Base-by-base conservation (phyloP, 2,113 vertebrate species). In the Lasiurus cinereus region DNA sequence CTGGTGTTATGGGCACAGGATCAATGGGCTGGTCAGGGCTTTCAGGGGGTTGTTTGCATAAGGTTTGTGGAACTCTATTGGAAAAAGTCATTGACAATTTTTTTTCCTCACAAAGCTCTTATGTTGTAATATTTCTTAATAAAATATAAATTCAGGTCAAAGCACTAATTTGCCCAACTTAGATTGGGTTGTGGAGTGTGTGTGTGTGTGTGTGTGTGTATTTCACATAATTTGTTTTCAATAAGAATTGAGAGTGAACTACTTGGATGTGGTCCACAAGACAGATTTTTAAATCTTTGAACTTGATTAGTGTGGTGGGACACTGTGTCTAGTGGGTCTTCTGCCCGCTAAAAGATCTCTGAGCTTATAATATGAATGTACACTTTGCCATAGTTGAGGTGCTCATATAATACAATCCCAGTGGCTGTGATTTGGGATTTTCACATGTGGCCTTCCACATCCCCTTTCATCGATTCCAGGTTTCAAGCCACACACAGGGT, bases 111-210 rank as follows among this genome's bases (percentile, higher is more conserved):
- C 64, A 66, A 91, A 96, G 54, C 46, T 48, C 90, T 95, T 94
- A 90, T 18, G 91, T 62, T 62, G 54, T 86, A 27, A 66, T 79
- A 96, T 73, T 96, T 96, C 95, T 95, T 90, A 85, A 84, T 52
- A 56, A 95, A 95, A 95, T 96, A 94, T 95, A 78, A 93, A 97
- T 85, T 93, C 31, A 82, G 13, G 16, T 33, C 29, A 94, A 92
- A 96, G 9, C 18, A 82, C 27, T 88, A 11, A 76, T 16, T 36
- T 50, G 70, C 36, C 88, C 80, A 50, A 89, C 6, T 39, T 74
- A 83, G 82, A 43, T 2, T 33, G 24, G 5, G 56, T 79, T 36
- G 7, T 50, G 36, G 15, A 24, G 46, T 89, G 9, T 62, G 59
- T 10, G 22, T 56, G 54, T 54, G 52, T 54, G 50, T 52, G 50